phyloP scores from a whole-genome alignment of 2,797 vertebrate species.

The Natrix natrix region DNA sequence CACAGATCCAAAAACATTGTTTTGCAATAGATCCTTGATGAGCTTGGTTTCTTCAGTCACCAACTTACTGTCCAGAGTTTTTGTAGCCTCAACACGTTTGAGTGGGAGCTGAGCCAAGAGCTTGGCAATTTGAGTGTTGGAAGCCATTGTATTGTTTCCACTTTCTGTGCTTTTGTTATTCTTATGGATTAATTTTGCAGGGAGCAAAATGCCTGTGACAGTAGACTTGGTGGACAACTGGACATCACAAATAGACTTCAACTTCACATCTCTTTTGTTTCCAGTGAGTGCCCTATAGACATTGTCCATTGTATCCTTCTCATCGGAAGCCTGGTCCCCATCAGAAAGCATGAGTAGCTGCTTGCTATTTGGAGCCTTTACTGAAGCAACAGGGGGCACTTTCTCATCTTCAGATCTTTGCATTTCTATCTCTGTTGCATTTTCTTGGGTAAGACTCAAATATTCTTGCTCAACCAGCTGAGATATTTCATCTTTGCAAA shows the following conservation, averaged over 20 bases:
- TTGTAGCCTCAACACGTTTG: constrained; percentile 23
- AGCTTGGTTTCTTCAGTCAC: constrained; percentile 34
- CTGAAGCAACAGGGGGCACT: not conserved
- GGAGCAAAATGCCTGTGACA: constrained; percentile 22
- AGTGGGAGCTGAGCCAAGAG: constrained; percentile 43
- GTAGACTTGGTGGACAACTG: constrained; percentile 50
- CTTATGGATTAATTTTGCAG: constrained; percentile 34
- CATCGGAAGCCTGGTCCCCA: constrained; percentile 37
- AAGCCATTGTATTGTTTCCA: not conserved
- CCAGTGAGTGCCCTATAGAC: constrained; percentile 41
- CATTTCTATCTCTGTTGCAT: constrained; percentile 41
- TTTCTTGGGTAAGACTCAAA: constrained; percentile 62
- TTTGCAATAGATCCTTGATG: constrained; percentile 54
- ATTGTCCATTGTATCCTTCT: constrained; percentile 36
- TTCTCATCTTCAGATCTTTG: not conserved
- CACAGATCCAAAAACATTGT: constrained; percentile 19
- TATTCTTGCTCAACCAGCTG: constrained; percentile 68
- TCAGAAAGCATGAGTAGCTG: not conserved
- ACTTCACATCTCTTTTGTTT: constrained; percentile 48
- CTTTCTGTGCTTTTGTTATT: not conserved
- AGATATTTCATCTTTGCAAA: constrained; percentile 61
- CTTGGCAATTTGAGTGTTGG: constrained; percentile 57
- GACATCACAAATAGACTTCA: constrained; percentile 49
- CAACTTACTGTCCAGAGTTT: constrained; percentile 6
- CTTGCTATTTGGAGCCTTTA: constrained; percentile 9